Evolutionary conservation across 1,140 invertebrate genomes (phyloP).

Genomic region (Chymomyza costata): DNA sequence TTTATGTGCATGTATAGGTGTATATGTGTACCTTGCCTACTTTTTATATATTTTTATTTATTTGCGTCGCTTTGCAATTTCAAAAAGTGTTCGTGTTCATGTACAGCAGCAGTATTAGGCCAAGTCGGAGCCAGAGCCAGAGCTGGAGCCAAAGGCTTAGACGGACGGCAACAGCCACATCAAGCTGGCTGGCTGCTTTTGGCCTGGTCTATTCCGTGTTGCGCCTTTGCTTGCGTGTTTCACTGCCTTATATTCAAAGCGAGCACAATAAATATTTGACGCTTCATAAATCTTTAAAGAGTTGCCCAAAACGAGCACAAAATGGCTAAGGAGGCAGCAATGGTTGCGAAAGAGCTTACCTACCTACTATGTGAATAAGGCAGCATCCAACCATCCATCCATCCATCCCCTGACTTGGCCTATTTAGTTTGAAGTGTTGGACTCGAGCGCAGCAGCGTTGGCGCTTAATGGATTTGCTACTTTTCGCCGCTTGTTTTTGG

Average conservation of each 20-base stretch:
- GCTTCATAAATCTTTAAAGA: constrained; percentile 75
- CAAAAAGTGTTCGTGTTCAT: constrained; percentile 58
- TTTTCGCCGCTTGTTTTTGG: constrained; percentile 36
- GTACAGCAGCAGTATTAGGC: constrained; percentile 25
- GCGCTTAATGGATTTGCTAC: constrained; percentile 65
- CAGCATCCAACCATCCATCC: not conserved
- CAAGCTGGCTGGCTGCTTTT: constrained; percentile 13
- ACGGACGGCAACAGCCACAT: not conserved
- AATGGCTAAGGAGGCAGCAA: constrained; percentile 9
- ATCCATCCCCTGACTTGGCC: constrained; percentile 1
- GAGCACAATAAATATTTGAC: constrained; percentile 75
- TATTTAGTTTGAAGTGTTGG: constrained; percentile 27
- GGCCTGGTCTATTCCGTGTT: constrained; percentile 55
- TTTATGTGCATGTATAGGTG: constrained; percentile 25
- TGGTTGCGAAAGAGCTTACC: too few relatives aligned
- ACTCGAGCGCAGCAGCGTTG: constrained; percentile 9
- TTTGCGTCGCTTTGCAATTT: constrained; percentile 71
- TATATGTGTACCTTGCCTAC: constrained; percentile 44
- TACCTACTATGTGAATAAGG: not conserved
- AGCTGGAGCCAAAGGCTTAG: constrained; percentile 29
- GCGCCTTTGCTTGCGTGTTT: constrained; percentile 57
- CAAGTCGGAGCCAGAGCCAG: constrained; percentile 22
- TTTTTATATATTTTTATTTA: constrained; percentile 72
- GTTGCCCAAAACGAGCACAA: constrained; percentile 48
- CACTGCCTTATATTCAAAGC: constrained; percentile 72